phyloP scores from a whole-genome alignment of 2,113 vertebrate species.

The Micromys minutus region DNA sequence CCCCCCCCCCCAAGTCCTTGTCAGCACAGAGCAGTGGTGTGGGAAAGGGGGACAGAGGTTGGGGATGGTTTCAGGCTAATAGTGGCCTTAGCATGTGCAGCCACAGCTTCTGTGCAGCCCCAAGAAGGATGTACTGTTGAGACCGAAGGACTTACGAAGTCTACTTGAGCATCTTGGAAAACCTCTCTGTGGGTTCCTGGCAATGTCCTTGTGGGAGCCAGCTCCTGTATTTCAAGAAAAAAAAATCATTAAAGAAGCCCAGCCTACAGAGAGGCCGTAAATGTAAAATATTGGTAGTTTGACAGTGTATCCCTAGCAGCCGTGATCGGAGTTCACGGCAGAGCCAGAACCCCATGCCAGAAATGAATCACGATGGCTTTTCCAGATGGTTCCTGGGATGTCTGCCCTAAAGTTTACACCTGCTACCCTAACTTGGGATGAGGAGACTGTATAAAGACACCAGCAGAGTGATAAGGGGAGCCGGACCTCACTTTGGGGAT shows the following conservation, averaged over 20 bases:
- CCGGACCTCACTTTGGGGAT: neutral
- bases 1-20: neutral
- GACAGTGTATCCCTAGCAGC: slow-evolving; percentile 77
- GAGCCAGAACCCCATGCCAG: slow-evolving; percentile 80
- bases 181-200: slow-evolving; percentile 67
- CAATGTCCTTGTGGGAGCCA: slow-evolving; percentile 70
- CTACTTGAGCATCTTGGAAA: slow-evolving; percentile 55
- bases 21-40: accelerated
- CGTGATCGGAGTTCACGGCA: slow-evolving; percentile 74
- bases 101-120: neutral
- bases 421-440: slow-evolving; percentile 26
- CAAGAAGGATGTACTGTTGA: neutral
- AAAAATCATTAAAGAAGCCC: slow-evolving; percentile 84
- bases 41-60: neutral
- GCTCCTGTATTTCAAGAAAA: slow-evolving; percentile 70
- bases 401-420: slow-evolving; percentile 19
- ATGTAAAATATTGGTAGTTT: slow-evolving; percentile 81
- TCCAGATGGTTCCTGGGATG: slow-evolving; percentile 68
- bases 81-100: accelerated
- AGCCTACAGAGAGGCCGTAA: slow-evolving; percentile 80
- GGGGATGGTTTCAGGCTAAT: neutral
- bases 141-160: neutral
- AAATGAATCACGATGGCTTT: slow-evolving; percentile 79
- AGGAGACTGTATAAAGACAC: neutral
- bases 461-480: neutral